Evolutionary conservation across 2,888 invertebrate genomes (phyloP).

Genomic region (Ectemnius lituratus): DNA sequence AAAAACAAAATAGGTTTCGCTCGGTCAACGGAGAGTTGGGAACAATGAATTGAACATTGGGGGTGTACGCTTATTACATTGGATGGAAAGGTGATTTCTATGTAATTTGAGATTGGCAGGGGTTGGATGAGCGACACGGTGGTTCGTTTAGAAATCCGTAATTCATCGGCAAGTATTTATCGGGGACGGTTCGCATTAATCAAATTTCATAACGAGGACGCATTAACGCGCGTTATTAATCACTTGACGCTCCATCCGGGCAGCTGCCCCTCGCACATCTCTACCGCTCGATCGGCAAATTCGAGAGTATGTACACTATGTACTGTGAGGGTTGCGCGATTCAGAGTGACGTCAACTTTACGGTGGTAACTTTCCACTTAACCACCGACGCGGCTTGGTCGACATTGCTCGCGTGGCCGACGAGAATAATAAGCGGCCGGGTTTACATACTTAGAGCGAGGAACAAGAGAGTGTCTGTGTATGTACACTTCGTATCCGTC

Average conservation of each 20-base stretch:
- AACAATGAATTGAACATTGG: neutral
- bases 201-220: conserved; percentile 22
- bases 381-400: neutral
- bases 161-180: neutral
- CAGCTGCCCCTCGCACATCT: too few relatives aligned
- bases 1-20: neutral
- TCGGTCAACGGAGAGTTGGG: neutral
- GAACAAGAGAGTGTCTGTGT: neutral
- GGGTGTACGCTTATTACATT: neutral
- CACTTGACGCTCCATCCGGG: conserved; percentile 21
- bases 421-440: conserved; percentile 22
- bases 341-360: conserved; percentile 21
- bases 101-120: too few relatives aligned
- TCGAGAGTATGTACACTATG: conserved; percentile 9
- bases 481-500: too few relatives aligned
- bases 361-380: conserved; percentile 44
- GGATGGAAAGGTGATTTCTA: neutral
- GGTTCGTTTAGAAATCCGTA: conserved; percentile 3
- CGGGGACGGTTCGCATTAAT: conserved; percentile 23
- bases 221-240: conserved; percentile 42
- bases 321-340: neutral
- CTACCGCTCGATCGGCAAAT: conserved; percentile 24
- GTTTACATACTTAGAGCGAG: neutral
- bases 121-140: neutral
- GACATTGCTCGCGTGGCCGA: conserved; percentile 19